Conservation (phyloP, 1,140 invertebrate species). For the Scylla paramamosain region DNA sequence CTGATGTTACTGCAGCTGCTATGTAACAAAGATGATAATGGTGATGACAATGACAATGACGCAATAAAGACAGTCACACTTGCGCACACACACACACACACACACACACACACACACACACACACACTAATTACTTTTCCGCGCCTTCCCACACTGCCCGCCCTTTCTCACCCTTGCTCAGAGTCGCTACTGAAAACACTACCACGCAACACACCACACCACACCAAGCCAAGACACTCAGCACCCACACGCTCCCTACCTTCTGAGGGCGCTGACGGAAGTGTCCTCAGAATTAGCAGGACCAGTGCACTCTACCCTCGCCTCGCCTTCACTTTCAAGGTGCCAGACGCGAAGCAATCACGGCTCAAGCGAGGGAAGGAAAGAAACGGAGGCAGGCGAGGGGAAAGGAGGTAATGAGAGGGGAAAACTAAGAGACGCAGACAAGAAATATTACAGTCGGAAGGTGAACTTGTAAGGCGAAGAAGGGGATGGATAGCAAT, state of each 20-base stretch:
- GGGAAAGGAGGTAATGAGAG: not conserved
- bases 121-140: constrained; percentile 12
- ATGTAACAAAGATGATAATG: too few relatives aligned
- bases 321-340: too few relatives aligned
- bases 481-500: not conserved
- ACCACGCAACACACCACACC: not conserved
- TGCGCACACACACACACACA: too few relatives aligned
- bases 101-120: not conserved
- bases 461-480: not conserved
- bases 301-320: too few relatives aligned
- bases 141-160: not conserved
- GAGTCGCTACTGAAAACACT: not conserved
- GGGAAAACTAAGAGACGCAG: not conserved
- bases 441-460: not conserved
- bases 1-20: too few relatives aligned
- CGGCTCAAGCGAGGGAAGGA: not conserved
- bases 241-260: too few relatives aligned
- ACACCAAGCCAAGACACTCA: too few relatives aligned
- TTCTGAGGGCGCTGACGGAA: too few relatives aligned
- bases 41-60: too few relatives aligned
- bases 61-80: too few relatives aligned
- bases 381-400: not conserved
- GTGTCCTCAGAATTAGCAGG: too few relatives aligned
- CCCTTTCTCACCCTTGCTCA: not conserved
- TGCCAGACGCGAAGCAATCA: not conserved